Evolutionary conservation across 2,888 invertebrate species (phyloP).

Genomic region (Peribatodes rhomboidaria): DNA sequence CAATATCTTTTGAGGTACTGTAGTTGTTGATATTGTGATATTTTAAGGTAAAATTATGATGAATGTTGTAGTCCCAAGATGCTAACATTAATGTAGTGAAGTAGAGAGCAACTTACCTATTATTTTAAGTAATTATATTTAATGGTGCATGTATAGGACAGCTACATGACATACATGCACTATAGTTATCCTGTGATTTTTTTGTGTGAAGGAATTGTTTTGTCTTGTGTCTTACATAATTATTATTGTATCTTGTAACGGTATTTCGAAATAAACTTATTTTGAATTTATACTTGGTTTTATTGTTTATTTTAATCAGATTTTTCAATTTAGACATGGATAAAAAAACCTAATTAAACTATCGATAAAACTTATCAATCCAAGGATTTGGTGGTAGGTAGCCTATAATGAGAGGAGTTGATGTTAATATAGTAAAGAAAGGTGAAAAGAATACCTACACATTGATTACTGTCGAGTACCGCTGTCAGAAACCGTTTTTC

Average conservation of each 20-base stretch:
- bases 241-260: conserved; percentile 61
- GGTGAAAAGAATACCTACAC: too few species aligned
- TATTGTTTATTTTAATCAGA: too few species aligned
- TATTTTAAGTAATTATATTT: conserved; percentile 44
- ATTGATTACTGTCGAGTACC: too few species aligned
- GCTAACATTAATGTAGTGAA: conserved; percentile 60
- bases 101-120: conserved; percentile 63
- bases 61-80: conserved; percentile 65
- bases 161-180: conserved; percentile 1
- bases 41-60: conserved; percentile 74
- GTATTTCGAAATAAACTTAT: conserved; percentile 80
- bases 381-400: too few species aligned
- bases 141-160: conserved; percentile 14
- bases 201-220: conserved; percentile 78
- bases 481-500: too few species aligned
- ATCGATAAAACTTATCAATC: too few species aligned
- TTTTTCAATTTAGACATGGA: neutral
- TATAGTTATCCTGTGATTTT: conserved; percentile 78
- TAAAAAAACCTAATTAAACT: neutral
- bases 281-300: conserved; percentile 64
- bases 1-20: conserved; percentile 53
- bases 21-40: conserved; percentile 84
- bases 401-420: too few species aligned
- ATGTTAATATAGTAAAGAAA: too few species aligned
- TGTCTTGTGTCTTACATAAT: conserved; percentile 64